A percentile compares a stretch with the other conserved stretches of the same genome.
These are phyloP conservation scores for Apamea epomidion DNA, from an alignment of 2,888 invertebrate genomes.

Conservation along the genomic window DNA sequence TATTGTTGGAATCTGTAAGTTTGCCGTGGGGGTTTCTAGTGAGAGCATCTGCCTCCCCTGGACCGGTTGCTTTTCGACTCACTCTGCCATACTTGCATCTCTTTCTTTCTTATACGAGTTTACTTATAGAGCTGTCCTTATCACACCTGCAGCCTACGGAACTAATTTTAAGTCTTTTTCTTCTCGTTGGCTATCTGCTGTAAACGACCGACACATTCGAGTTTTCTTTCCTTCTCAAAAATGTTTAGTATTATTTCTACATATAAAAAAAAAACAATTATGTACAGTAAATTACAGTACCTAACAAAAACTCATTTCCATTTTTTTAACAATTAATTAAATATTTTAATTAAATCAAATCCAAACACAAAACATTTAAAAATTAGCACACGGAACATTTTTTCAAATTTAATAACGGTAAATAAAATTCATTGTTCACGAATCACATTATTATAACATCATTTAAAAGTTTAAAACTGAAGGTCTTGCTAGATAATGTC, in stretches of 20 bases:
- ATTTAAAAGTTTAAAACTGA: conserved; percentile 67
- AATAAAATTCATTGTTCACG: conserved; percentile 50
- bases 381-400: conserved; percentile 45
- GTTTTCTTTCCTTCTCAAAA: conserved; percentile 74
- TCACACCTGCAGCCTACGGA: conserved; percentile 81
- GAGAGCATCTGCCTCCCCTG: conserved; percentile 87
- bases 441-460: conserved; percentile 51
- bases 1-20: conserved; percentile 84
- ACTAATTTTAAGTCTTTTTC: conserved; percentile 88
- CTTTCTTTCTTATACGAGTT: conserved; percentile 71
- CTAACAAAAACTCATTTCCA: conserved; percentile 6
- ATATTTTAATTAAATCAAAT: conserved; percentile 6
- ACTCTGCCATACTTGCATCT: conserved; percentile 75
- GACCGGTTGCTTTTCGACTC: conserved; percentile 87
- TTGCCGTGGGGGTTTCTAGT: conserved; percentile 85
- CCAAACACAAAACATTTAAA: conserved; percentile 8
- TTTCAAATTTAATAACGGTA: conserved; percentile 23
- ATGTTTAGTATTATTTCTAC: conserved; percentile 65
- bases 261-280: conserved; percentile 67
- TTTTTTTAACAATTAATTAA: background rate
- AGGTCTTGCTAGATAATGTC: conserved; percentile 78
- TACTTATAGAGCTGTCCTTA: conserved; percentile 70
- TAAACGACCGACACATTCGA: conserved; percentile 76
- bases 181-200: conserved; percentile 82
- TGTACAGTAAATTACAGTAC: background rate